A percentile compares a stretch with the other conserved stretches of the same genome.
These are phyloP conservation scores for Setophaga kirtlandii DNA, from an alignment of 2,113 vertebrate genomes.

Conservation along the genomic window DNA sequence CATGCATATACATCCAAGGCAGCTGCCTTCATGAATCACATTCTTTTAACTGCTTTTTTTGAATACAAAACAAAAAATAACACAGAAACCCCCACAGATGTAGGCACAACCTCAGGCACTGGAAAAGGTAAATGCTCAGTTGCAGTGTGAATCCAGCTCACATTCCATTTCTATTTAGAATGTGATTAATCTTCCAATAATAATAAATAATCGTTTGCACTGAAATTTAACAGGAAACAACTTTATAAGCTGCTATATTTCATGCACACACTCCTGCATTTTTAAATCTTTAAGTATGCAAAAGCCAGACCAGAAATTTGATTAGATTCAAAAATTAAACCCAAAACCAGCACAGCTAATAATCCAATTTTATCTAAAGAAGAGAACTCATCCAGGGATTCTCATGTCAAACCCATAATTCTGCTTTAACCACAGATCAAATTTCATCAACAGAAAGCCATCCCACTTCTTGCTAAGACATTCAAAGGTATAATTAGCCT, in stretches of 20 bases:
- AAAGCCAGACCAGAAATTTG: not conserved
- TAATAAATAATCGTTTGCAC: not conserved
- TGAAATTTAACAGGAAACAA: not conserved
- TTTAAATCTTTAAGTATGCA: not conserved
- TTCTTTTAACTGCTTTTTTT: not conserved
- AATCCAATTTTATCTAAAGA: not conserved
- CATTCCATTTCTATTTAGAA: not conserved
- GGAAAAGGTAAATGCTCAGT: not conserved
- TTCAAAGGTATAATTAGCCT: not conserved
- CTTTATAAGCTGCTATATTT: not conserved
- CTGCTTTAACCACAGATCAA: not conserved
- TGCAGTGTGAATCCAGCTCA: not conserved
- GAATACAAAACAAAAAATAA: not conserved
- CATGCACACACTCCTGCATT: not conserved
- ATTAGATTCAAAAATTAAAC: not conserved
- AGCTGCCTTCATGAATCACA: not conserved
- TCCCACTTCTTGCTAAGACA: not conserved
- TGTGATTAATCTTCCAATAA: not conserved
- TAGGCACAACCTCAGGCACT: not conserved
- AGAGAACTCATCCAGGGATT: not conserved
- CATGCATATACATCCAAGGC: not conserved
- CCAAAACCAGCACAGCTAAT: not conserved
- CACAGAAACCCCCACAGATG: not conserved
- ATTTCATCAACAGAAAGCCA: not conserved
- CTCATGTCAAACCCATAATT: not conserved